Evolutionary conservation across 2,888 invertebrate genomes (phyloP), one percentile per base, ranked within the genome.

Genomic region (Agrypnus murinus): DNA sequence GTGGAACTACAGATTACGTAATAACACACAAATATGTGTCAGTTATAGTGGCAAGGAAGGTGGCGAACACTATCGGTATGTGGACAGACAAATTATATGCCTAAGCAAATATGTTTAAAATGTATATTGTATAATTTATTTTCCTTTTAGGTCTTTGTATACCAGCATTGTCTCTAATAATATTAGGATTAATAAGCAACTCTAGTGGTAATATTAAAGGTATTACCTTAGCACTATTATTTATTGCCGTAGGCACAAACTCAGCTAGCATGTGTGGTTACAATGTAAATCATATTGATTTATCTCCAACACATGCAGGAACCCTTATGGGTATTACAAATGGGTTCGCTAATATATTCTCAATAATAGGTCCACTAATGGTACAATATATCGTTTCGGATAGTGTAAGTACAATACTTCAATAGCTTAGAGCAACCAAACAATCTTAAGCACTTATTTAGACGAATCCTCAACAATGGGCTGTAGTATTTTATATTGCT

Each of bases 291-390:
- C 95, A 95, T 80, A 93, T 96, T 73, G 95, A 96, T 86, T 86
- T 96, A 60, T 92, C 95, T 5, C 95, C 95, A 0, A 94, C 93
- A 82, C 94, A 92, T 82, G 93, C 95, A 1, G 95, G 95, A 31
- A 91, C 92, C 0, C 85, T 95, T 75, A 95, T 95, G 94, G 95
- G 95, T 4, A 91, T 95, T 77, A 94, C 94, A 0, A 95, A 95
- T 82, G 92, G 92, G 8, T 86, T 89, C n/a, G 92, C 93, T 0
- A 94, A 93, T 78, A 86, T 94, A 9, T 92, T 93, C 84, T 93
- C 94, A 62, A 92, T 95, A 72, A 86, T 95, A 76, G 94, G 94
- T 0, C 95, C 95, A 0, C 85, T 93, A 0, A 87, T 92, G 19
- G 93, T 93, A 0, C 91, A 92, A 6, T 83, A 90, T 10, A 89